Evolutionary conservation across 2,797 vertebrate species (phyloP).

Genomic region (Hyperoplus immaculatus): DNA sequence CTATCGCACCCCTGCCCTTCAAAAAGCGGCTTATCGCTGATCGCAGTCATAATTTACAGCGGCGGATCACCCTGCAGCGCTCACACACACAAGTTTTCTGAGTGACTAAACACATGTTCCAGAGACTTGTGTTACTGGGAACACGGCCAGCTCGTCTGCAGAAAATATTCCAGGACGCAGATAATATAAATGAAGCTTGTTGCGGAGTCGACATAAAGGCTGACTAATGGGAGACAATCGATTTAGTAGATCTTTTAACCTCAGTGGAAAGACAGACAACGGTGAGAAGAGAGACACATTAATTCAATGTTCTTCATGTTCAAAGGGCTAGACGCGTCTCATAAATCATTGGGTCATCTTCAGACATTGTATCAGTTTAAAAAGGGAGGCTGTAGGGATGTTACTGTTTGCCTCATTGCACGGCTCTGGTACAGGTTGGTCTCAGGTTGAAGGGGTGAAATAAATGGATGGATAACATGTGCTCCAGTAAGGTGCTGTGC

Average conservation of each 20-base stretch:
- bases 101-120: slow-evolving; percentile 54
- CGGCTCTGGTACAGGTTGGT: not conserved
- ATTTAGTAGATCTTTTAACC: slow-evolving; percentile 23
- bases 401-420: not conserved
- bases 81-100: slow-evolving; percentile 20
- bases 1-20: slow-evolving; percentile 38
- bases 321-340: not conserved
- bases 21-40: slow-evolving; percentile 56
- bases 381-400: slow-evolving; percentile 1
- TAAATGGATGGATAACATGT: not conserved
- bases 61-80: slow-evolving; percentile 22
- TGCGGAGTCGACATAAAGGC: slow-evolving; percentile 30
- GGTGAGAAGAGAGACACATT: slow-evolving; percentile 20
- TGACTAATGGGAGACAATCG: slow-evolving; percentile 5
- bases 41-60: slow-evolving; percentile 57
- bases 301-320: not conserved
- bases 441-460: not conserved
- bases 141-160: slow-evolving; percentile 56
- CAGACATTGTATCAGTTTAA: slow-evolving; percentile 22
- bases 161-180: slow-evolving; percentile 51
- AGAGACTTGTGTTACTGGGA: slow-evolving; percentile 47
- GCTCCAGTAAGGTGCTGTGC: not conserved
- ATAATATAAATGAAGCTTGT: slow-evolving; percentile 37
- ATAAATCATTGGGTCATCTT: slow-evolving; percentile 31
- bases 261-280: slow-evolving; percentile 7